These are phyloP conservation scores for Apis florea DNA, from an alignment of 1,140 invertebrate species.

Conservation along the genomic window DNA sequence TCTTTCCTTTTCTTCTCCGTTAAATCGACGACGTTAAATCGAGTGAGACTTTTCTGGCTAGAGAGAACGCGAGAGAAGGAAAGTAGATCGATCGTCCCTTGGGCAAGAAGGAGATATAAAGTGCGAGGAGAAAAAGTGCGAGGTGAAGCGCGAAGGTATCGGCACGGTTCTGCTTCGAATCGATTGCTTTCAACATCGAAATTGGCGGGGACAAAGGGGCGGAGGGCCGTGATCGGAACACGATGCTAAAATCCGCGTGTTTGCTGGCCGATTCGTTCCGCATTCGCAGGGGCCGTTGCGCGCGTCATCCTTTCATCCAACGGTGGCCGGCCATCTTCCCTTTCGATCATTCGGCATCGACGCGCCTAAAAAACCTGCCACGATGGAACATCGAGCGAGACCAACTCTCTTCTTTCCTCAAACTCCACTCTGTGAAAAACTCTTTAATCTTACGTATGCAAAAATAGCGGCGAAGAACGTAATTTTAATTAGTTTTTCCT, in stretches of 20 bases:
- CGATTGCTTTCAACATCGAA: slow-evolving; percentile 73
- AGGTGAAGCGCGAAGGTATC: background rate
- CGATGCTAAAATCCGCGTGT: slow-evolving; percentile 58
- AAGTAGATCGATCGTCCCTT: background rate
- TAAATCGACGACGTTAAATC: background rate
- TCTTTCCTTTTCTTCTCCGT: background rate
- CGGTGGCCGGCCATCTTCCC: background rate
- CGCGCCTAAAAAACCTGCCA: background rate
- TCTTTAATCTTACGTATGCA: too few species aligned
- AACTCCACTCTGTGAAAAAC: too few species aligned
- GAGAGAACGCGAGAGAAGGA: background rate
- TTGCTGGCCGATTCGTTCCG: slow-evolving; percentile 72
- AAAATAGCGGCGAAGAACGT: too few species aligned
- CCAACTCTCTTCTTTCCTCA: background rate
- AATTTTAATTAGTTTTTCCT: too few species aligned
- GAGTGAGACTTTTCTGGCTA: background rate
- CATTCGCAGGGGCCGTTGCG: slow-evolving; percentile 26
- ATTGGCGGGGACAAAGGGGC: slow-evolving; percentile 65
- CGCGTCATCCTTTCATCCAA: slow-evolving; percentile 43
- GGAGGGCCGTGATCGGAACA: background rate
- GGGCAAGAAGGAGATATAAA: too few species aligned
- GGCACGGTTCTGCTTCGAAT: slow-evolving; percentile 63
- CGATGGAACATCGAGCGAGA: background rate
- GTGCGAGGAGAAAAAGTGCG: background rate
- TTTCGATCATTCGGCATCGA: background rate